A percentile compares a stretch with the other conserved stretches of the same genome.
Evolutionary conservation across 2,888 invertebrate species (phyloP).

Genomic region (Thymelicus acteon): DNA sequence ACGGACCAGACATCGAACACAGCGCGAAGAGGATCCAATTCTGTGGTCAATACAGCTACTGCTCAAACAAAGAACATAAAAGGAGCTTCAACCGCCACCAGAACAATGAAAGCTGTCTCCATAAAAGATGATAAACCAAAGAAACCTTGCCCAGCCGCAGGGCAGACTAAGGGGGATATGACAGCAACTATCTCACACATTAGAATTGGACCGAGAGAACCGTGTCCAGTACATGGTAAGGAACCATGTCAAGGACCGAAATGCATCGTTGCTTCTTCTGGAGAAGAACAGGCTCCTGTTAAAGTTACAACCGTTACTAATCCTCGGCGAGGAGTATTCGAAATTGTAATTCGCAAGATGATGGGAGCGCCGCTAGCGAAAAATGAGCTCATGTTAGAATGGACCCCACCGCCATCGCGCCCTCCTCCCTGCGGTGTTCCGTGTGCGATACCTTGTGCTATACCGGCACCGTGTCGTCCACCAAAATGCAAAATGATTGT

Average conservation of each 20-base stretch:
- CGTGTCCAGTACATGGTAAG: slow-evolving; percentile 64
- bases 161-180: slow-evolving; percentile 60
- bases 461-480: slow-evolving; percentile 51
- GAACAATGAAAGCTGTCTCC: slow-evolving; percentile 57
- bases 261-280: slow-evolving; percentile 58
- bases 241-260: slow-evolving; percentile 69
- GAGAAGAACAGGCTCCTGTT: slow-evolving; percentile 62
- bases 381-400: slow-evolving; percentile 77
- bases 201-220: slow-evolving; percentile 63
- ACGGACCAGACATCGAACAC: slow-evolving; percentile 44
- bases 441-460: slow-evolving; percentile 49
- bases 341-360: slow-evolving; percentile 71
- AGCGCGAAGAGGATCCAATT: background rate
- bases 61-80: slow-evolving; percentile 52
- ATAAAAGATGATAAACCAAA: slow-evolving; percentile 58
- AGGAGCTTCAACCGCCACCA: slow-evolving; percentile 49
- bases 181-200: slow-evolving; percentile 71
- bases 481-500: slow-evolving; percentile 63
- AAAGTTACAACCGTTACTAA: slow-evolving; percentile 67
- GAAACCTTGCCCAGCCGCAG: slow-evolving; percentile 54
- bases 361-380: slow-evolving; percentile 73
- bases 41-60: slow-evolving; percentile 20
- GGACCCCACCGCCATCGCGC: slow-evolving; percentile 71
- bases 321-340: slow-evolving; percentile 76
- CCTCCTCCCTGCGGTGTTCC: slow-evolving; percentile 53